phyloP scores from a whole-genome alignment of 2,888 invertebrate species.

The Epinotia demarniana region DNA sequence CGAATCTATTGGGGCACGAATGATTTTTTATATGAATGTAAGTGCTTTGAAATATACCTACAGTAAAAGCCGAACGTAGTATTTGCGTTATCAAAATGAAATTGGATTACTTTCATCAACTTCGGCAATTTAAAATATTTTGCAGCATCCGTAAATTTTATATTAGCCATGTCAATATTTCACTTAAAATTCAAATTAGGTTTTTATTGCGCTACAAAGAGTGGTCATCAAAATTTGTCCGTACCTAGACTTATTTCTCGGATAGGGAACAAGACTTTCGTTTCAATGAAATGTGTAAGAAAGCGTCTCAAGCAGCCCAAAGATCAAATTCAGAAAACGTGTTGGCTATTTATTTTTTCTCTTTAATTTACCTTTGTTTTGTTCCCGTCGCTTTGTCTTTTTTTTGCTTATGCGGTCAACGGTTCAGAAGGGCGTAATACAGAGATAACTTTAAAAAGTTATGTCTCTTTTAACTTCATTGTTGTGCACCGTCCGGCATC shows the following conservation, averaged over 20 bases:
- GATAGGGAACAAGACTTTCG: background rate
- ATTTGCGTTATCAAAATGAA: slow-evolving; percentile 31
- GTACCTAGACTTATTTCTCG: slow-evolving; percentile 1
- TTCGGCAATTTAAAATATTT: slow-evolving; percentile 27
- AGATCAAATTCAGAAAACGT: slow-evolving; percentile 61
- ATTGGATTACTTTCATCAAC: slow-evolving; percentile 34
- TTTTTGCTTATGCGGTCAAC: slow-evolving; percentile 60
- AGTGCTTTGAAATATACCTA: slow-evolving; percentile 7
- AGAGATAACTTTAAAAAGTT: slow-evolving; percentile 66
- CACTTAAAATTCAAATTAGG: slow-evolving; percentile 31
- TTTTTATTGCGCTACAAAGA: slow-evolving; percentile 28
- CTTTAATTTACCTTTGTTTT: slow-evolving; percentile 70
- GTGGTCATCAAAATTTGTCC: slow-evolving; percentile 8
- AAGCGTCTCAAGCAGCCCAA: slow-evolving; percentile 53
- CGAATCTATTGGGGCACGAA: slow-evolving; percentile 1
- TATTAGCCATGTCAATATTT: slow-evolving; percentile 19
- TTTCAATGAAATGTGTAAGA: slow-evolving; percentile 33
- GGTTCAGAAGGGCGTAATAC: slow-evolving; percentile 60
- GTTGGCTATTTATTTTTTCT: slow-evolving; percentile 65
- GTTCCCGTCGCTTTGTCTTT: slow-evolving; percentile 62
- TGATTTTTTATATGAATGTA: slow-evolving; percentile 5
- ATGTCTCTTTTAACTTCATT: slow-evolving; percentile 66
- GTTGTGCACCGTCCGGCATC: slow-evolving; percentile 57
- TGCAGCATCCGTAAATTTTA: slow-evolving; percentile 13
- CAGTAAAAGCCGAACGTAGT: slow-evolving; percentile 8